Base-by-base conservation (phyloP, 2,888 invertebrate species). In the Acleris laterana region DNA sequence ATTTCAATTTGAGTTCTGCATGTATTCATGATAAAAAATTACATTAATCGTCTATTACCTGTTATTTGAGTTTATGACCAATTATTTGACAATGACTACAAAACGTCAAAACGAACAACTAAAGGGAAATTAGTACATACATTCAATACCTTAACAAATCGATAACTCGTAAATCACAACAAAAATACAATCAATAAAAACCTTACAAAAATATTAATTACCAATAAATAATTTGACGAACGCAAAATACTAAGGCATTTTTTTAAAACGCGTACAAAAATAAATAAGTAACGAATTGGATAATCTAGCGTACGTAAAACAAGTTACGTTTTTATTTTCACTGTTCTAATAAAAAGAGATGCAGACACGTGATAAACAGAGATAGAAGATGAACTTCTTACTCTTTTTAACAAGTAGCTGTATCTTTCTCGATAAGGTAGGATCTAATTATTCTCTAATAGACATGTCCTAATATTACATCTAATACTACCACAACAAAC, bases 231-330 rank as follows among this genome's bases (percentile, higher is more conserved):
- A 62, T 62, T 62, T 68, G 69, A 69, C 68, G 55, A 61, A 17
- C 11, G 7, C 42, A 38, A 69, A 69, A 71, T 69, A 70, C 63
- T 66, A 62, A 62, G 59, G 57, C 52, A 62, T 51, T 64, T 51
- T 46, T 63, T 22, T 56, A 44, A 42, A 52, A 58, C 25, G 20
- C 53, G 62, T 63, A 60, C 55, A 72, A 72, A 71, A 71, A 70
- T 62, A 71, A 70, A 70, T 77, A 76, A 79, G 77, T 57, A 46
- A 17, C 13, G 22, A 4, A 22, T 20, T n/a, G 7, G 38, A 16
- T 5, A 55, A 55, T 20, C 17, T 46, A 46, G 16, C 16, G 46
- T n/a, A 46, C 38, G 38, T 38, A 9, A 32, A 32, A 32, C 32
- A 9, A 9, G 32, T 9, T 32, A 32, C 32, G 32, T 32, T 9